Evolutionary conservation across 2,797 vertebrate species (phyloP), one percentile per base, ranked within the genome.

Genomic region (Epinephelus coioides): DNA sequence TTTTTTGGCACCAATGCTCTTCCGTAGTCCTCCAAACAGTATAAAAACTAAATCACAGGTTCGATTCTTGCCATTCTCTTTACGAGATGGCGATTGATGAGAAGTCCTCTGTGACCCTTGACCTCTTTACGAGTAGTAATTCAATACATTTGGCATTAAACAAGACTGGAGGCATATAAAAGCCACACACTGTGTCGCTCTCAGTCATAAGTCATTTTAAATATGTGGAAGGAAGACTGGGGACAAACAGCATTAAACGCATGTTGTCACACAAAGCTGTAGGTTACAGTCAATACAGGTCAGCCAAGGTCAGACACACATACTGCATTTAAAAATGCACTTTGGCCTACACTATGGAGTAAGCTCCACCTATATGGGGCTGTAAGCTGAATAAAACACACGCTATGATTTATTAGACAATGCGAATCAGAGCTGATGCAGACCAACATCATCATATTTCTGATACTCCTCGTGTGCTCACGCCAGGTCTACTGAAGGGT

Each of bases 301-400:
- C 61, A 65, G 3, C 6, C 0, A 1, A 55, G 66, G 13, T 23
- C 21, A 30, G 17, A 38, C 6, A 18, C 15, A 56, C 19, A 44
- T 15, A 44, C 43, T 9, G 18, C 44, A 19, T 23, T 17, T 30
- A 44, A 61, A 53, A 47, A 46, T 18, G 17, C 51, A 23, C 60
- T 15, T 9, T 15, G 34, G 25, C 69, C 55, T 18, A 66, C 38
- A 23, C 9, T 10, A 17, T 9, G 61, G 46, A n/a, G 27, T 21
- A 15, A 63, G 50, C 69, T 25, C 27, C 60, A 53, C 60, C 43
- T 38, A 8, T 63, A 2, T 1, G 6, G 40, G 34, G 17, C 19
- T 61, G 15, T 18, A 38, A 19, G 46, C 46, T 61, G 57, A 47
- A 43, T 57, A 51, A 70, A 60, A 68, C 63, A 72, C 78, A 84